Base-by-base conservation (phyloP, 1,140 invertebrate species). In the Notospermus geniculatus region DNA sequence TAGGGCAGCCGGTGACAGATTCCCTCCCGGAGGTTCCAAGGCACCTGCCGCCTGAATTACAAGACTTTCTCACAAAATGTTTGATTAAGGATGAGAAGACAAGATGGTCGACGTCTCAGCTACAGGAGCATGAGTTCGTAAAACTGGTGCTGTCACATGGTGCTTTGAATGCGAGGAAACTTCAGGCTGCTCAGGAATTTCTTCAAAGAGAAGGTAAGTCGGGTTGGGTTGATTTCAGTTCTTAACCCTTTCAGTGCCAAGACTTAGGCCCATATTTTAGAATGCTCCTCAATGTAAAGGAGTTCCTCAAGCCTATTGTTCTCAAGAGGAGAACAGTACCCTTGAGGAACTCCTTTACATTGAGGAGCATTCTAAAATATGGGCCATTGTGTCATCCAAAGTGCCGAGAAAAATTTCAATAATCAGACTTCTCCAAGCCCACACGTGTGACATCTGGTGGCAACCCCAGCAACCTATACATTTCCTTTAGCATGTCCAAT, bases 61-160 rank as follows among this genome's bases (percentile, higher is more conserved):
- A 85, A 63, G 88, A 90, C 75, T 91, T 91, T 79, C 77, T 91
- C 45, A 81, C 82, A 54, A 87, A 85, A 86, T 90, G 88, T 76
- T 76, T 90, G 27, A 78, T 82, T 27, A 83, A 80, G 61, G 84
- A 89, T 69, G 89, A 90, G 73, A 80, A 85, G 61, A 78, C 82
- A 15, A 82, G 89, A 32, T 91, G 87, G 87, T 87, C 88, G 7
- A 86, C 88, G 0, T 83, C 86, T 41, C 86, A 88, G 70, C 71
- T 88, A 15, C 62, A 85, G 57, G 76, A 87, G n/a, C 87, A 88
- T 66, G 57, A 64, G 19, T 85, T 85, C 67, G 46, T 84, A n/a
- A 80, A 80, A 57, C 65, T 69, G 17, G 63, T 67, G 9, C 15
- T 71, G 65, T 66, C 15, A 56, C 67, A 43, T 70, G 67, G 30